phyloP scores from a whole-genome alignment of 2,888 invertebrate species.

The Operophtera brumata region DNA sequence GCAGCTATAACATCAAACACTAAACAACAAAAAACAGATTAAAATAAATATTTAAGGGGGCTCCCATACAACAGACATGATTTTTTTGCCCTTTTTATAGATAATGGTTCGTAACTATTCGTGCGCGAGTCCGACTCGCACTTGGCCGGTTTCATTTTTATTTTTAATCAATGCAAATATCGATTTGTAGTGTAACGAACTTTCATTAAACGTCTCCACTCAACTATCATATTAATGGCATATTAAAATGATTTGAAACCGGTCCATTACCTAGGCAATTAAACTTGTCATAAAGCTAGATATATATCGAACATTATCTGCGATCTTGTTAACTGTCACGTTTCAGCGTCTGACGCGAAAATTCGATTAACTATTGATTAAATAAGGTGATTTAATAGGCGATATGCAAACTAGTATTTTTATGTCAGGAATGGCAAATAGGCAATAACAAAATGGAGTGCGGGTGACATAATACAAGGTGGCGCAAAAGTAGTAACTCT shows the following conservation, averaged over 20 bases:
- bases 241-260: conserved; percentile 37
- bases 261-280: conserved; percentile 42
- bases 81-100: too few species aligned
- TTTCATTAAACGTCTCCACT: conserved; percentile 26
- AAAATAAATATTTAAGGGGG: too few species aligned
- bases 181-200: conserved; percentile 28
- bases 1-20: too few species aligned
- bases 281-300: conserved; percentile 48
- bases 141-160: too few species aligned
- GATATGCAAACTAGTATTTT: conserved; percentile 63
- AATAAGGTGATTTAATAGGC: conserved; percentile 60
- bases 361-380: conserved; percentile 61
- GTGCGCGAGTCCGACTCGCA: too few species aligned
- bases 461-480: too few species aligned
- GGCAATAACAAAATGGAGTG: conserved; percentile 56
- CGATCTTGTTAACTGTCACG: conserved; percentile 58
- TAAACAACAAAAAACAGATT: too few species aligned
- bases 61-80: too few species aligned
- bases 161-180: conserved; percentile 17
- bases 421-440: conserved; percentile 64
- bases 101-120: too few species aligned
- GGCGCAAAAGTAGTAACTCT: neutral
- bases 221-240: conserved; percentile 26
- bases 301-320: conserved; percentile 57
- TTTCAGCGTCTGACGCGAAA: conserved; percentile 50